A percentile compares a stretch with the other conserved stretches of the same genome.
Evolutionary conservation across 2,113 vertebrate genomes (phyloP).

Genomic region (Engraulis encrasicolus): DNA sequence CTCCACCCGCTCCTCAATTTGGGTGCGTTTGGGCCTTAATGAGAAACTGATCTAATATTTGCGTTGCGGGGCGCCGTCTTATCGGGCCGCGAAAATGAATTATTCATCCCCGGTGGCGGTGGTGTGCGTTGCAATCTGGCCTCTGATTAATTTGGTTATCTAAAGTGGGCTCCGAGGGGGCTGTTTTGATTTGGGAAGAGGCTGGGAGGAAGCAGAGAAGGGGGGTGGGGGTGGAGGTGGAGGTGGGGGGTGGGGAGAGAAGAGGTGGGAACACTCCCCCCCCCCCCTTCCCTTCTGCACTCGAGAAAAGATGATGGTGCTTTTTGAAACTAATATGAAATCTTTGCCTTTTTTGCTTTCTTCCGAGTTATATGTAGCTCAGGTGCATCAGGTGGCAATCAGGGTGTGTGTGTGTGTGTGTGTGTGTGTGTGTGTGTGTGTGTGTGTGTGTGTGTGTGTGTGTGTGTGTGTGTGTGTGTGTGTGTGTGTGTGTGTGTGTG

Average conservation of each 20-base stretch:
- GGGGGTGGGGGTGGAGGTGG: not conserved
- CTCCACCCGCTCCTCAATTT: not conserved
- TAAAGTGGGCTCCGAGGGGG: slow-evolving; percentile 3
- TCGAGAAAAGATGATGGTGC: not conserved
- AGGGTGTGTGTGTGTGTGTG: not conserved
- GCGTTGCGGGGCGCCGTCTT: slow-evolving; percentile 21
- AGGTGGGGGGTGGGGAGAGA: not conserved
- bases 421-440: not conserved
- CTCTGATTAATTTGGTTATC: slow-evolving; percentile 9
- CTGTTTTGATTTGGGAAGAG: slow-evolving; percentile 3
- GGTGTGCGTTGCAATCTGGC: slow-evolving; percentile 27
- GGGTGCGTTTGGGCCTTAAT: slow-evolving; percentile 2
- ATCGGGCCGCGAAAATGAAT: slow-evolving; percentile 28
- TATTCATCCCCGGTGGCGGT: slow-evolving; percentile 26
- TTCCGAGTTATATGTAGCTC: not conserved
- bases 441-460: not conserved
- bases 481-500: not conserved
- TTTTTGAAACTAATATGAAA: not conserved
- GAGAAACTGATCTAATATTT: slow-evolving; percentile 34
- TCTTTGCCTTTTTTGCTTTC: no score
- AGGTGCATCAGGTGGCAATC: not conserved
- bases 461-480: slow-evolving; percentile 5
- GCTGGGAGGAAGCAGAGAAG: no score
- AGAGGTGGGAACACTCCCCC: no score
- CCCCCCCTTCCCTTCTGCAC: not conserved